Conservation (phyloP, 2,797 vertebrate species). For the Sebastes ruberrimus region DNA sequence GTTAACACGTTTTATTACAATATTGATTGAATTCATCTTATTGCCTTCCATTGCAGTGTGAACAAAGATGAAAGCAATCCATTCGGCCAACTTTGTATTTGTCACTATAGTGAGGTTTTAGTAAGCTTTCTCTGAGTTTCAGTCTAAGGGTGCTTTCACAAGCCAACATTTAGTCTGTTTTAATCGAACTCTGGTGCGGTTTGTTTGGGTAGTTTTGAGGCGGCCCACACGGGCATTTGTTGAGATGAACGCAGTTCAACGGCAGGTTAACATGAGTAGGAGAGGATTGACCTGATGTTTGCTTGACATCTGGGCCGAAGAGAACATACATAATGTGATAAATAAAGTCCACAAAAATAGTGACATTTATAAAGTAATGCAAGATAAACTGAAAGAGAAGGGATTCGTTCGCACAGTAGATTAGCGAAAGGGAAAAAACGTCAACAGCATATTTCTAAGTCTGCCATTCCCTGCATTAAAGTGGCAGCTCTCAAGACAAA, state of each 20-base stretch:
- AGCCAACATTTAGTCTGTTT: too few relatives aligned
- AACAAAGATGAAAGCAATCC: conserved; percentile 3
- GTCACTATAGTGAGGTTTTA: background rate
- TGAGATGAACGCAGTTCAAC: too few relatives aligned
- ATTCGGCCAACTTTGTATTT: background rate
- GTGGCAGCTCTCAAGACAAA: background rate
- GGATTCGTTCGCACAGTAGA: too few relatives aligned
- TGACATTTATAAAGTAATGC: background rate
- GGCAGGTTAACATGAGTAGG: background rate
- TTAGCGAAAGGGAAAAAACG: too few relatives aligned
- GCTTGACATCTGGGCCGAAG: background rate
- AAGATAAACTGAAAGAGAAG: background rate
- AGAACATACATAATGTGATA: background rate
- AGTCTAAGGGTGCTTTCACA: background rate
- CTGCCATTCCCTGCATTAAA: accelerated
- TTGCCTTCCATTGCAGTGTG: background rate
- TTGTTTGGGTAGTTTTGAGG: too few relatives aligned
- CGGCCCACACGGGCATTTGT: accelerated
- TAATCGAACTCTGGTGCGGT: background rate
- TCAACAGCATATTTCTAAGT: too few relatives aligned
- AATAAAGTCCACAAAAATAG: background rate
- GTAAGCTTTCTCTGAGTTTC: background rate
- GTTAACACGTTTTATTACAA: background rate
- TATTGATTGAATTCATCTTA: background rate
- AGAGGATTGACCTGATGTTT: background rate